Percentiles rank a stretch among this genome's conserved stretches.
These are phyloP conservation scores for Steinernema feltiae DNA, from an alignment of 1,140 invertebrate genomes.

Conservation along the genomic window DNA sequence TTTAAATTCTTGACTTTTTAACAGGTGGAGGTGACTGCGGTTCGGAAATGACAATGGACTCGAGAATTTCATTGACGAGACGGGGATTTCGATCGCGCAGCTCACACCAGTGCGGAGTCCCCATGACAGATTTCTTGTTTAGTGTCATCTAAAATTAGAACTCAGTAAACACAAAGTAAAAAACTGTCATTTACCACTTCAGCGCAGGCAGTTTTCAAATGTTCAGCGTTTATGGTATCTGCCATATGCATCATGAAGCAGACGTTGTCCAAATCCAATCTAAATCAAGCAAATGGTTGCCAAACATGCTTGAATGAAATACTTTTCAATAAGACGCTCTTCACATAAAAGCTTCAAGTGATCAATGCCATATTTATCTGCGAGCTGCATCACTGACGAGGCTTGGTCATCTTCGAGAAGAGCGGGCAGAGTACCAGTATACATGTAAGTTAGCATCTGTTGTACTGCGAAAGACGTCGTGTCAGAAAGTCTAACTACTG, in stretches of 20 bases:
- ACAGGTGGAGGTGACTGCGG: constrained; percentile 28
- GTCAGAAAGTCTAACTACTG: constrained; percentile 41
- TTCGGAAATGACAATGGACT: constrained; percentile 21
- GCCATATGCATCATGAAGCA: constrained; percentile 47
- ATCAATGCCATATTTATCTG: constrained; percentile 52
- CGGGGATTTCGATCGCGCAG: constrained; percentile 14
- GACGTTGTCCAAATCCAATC: constrained; percentile 41
- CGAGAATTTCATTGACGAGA: constrained; percentile 22
- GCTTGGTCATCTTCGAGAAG: constrained; percentile 47
- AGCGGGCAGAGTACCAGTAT: constrained; percentile 32
- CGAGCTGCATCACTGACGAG: constrained; percentile 47
- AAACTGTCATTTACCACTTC: constrained; percentile 17
- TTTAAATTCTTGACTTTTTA: constrained; percentile 32
- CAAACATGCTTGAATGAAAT: too few species aligned
- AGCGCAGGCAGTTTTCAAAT: constrained; percentile 44
- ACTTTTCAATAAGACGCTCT: constrained; percentile 49
- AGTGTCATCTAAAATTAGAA: constrained; percentile 21
- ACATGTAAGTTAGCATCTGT: constrained; percentile 54
- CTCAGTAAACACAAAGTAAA: too few species aligned
- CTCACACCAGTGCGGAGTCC: not conserved
- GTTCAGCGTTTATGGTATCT: constrained; percentile 46
- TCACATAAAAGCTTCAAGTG: constrained; percentile 54
- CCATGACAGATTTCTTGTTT: constrained; percentile 11
- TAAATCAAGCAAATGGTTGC: too few species aligned
- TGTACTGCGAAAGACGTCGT: constrained; percentile 41